phyloP scores from a whole-genome alignment of 2,888 invertebrate species.

The Archaeoteleia sp. region DNA sequence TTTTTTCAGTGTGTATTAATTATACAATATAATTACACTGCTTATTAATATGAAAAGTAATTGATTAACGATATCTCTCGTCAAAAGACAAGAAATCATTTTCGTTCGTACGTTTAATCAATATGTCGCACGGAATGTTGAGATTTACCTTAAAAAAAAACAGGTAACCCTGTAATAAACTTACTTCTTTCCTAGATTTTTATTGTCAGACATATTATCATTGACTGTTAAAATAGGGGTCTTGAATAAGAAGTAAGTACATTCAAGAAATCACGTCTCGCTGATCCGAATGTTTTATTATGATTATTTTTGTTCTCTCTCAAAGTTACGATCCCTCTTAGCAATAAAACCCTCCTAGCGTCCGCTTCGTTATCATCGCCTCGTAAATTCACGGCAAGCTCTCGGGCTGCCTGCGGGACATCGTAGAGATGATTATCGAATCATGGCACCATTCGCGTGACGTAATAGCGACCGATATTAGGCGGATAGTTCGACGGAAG shows the following conservation, averaged over 20 bases:
- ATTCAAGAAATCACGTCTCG: background rate
- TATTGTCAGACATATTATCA: too few relatives aligned
- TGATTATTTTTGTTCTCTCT: background rate
- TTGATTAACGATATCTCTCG: too few relatives aligned
- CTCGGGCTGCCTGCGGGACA: conserved; percentile 4
- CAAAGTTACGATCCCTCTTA: background rate
- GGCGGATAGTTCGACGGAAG: conserved; percentile 12
- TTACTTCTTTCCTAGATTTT: background rate
- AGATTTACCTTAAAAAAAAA: too few relatives aligned
- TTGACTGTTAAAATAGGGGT: too few relatives aligned
- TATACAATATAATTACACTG: too few relatives aligned
- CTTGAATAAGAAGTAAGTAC: background rate
- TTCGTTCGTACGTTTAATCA: too few relatives aligned
- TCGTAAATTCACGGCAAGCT: conserved; percentile 14
- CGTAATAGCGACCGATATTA: conserved; percentile 28
- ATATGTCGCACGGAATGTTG: too few relatives aligned
- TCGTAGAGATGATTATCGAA: conserved; percentile 18
- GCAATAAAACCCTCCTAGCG: background rate
- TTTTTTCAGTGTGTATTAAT: too few relatives aligned
- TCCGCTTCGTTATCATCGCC: conserved; percentile 15
- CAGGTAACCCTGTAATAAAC: too few relatives aligned
- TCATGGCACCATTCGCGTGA: conserved; percentile 18
- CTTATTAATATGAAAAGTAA: too few relatives aligned
- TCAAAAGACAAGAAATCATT: too few relatives aligned
- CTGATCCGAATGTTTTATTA: background rate